Conservation (phyloP, 2,888 invertebrate species). For the Cataglyphis livida region DNA sequence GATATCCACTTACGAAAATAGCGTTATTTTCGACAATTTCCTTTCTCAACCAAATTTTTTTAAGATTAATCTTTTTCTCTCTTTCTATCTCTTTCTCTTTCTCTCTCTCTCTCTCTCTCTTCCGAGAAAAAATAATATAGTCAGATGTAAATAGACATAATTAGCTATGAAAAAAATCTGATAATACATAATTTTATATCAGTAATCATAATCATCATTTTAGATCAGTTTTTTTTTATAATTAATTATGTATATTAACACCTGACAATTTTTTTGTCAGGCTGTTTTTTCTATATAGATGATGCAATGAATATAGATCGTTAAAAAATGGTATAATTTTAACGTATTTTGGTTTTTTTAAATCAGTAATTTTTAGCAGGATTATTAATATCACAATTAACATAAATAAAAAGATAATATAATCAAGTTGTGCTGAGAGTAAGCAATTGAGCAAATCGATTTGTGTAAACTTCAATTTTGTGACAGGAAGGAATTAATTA, state of each 20-base stretch:
- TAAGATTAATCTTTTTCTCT: not conserved
- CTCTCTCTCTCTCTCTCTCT: not conserved
- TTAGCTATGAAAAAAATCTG: no score
- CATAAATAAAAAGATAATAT: conserved; percentile 12
- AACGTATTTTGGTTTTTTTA: not conserved
- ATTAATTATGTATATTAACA: no score
- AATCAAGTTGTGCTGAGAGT: not conserved
- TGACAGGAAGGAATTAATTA: not conserved
- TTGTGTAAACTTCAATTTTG: not conserved
- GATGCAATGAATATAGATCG: not conserved
- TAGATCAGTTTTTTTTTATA: no score
- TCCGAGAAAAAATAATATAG: no score
- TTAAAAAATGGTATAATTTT: not conserved
- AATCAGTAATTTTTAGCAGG: not conserved
- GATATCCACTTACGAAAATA: not conserved
- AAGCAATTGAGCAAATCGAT: not conserved
- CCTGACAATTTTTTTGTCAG: no score
- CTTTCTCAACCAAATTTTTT: not conserved
- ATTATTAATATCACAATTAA: not conserved
- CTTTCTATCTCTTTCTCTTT: no score
- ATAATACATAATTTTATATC: no score
- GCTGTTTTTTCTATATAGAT: not conserved
- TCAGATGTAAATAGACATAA: no score
- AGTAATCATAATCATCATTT: no score
- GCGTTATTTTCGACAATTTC: not conserved